Evolutionary conservation across 2,888 invertebrate genomes (phyloP), one percentile per base, ranked within the genome.

Genomic region (Calameuta pallipes): DNA sequence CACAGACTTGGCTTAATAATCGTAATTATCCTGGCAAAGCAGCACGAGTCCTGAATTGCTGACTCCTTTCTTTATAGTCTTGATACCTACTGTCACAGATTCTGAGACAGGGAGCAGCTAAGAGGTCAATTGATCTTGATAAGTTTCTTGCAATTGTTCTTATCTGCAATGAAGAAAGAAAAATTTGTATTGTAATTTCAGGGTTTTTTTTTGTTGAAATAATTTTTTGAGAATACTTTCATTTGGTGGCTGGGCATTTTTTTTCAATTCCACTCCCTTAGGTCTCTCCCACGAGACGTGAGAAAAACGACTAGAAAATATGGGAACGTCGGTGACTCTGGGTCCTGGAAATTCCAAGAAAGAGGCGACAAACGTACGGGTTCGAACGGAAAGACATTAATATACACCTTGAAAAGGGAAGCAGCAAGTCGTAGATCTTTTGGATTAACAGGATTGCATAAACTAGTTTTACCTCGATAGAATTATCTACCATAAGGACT

Each of bases 1-100:
- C 80, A 78, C 82, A 80, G 78, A 77, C 76, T 77, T 82, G 73
- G 33, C 33, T 70, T 77, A 78, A 79, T 79, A 81, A 79, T 82
- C 80, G 79, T 82, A 84, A 84, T 84, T 84, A 81, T 74, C 74
- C 74, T 36, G 36, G 36, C 36, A n/a, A 37, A 74, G 74, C 74
- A 33, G 37, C 74, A n/a, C 74, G 74, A 74, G 74, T 74, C 74
- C 37, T 30, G 37, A 23, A 37, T 74, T 35, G 34, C 74, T 34
- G 74, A 37, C 74, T 74, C 74, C 74, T 74, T 37, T 74, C 74
- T 36, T 36, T 74, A 30, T 6, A 56, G 56, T 23, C 56, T 56
- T 23, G 56, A 56, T 71, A 71, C 71, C 71, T 71, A 71, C 71
- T 71, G 71, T 71, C 71, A 4, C 6, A n/a, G 34, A 71, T 71